phyloP scores from a whole-genome alignment of 2,888 invertebrate genomes.

The Andricus quercusramuli region DNA sequence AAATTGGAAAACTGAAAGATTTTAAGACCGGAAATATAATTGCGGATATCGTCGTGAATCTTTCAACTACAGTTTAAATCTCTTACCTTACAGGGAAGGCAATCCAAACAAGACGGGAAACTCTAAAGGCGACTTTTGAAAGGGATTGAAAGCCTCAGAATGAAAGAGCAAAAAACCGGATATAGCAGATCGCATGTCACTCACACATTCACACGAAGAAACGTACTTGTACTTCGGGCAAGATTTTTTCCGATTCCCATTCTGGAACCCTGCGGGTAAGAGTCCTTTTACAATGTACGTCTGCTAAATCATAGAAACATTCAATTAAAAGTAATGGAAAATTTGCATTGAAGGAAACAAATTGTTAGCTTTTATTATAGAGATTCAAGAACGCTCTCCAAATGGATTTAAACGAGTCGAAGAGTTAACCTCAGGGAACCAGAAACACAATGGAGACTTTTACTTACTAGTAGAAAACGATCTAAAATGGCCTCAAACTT shows the following conservation, averaged over 20 bases:
- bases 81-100: conserved; percentile 65
- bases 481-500: background rate
- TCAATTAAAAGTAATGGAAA: background rate
- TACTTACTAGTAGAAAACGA: background rate
- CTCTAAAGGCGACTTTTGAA: conserved; percentile 57
- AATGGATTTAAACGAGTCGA: background rate
- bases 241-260: conserved; percentile 52
- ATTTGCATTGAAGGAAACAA: background rate
- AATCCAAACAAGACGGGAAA: conserved; percentile 62
- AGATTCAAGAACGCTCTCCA: conserved; percentile 14
- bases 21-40: background rate
- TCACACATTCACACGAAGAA: conserved; percentile 45
- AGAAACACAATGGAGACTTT: conserved; percentile 14
- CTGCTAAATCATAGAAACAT: conserved; percentile 11
- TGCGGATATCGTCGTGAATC: background rate
- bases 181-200: conserved; percentile 44
- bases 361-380: conserved; percentile 47
- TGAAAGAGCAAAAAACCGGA: conserved; percentile 47
- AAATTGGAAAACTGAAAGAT: background rate
- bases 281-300: conserved; percentile 37
- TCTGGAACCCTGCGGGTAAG: conserved; percentile 53
- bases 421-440: conserved; percentile 45
- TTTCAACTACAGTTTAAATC: conserved; percentile 57
- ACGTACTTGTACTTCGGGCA: conserved; percentile 43
- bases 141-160: conserved; percentile 52